Evolutionary conservation across 2,888 invertebrate species (phyloP).

Genomic region (Nemotelus nigrinus): DNA sequence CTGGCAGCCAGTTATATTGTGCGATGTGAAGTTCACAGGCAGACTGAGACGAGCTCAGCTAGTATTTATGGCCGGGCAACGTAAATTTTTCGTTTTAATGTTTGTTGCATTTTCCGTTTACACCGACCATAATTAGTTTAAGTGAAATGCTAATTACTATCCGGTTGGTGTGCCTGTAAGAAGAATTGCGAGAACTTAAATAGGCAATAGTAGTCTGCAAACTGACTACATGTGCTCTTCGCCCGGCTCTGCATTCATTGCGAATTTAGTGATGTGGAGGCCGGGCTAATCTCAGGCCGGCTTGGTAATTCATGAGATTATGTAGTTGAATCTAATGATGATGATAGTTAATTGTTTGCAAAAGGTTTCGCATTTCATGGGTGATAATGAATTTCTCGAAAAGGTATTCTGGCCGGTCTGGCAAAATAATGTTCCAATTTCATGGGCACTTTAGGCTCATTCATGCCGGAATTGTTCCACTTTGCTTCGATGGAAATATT

Average conservation of each 20-base stretch:
- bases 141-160: slow-evolving; percentile 50
- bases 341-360: slow-evolving; percentile 40
- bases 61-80: slow-evolving; percentile 28
- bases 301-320: slow-evolving; percentile 24
- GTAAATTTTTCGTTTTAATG: slow-evolving; percentile 43
- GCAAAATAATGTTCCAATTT: too few species aligned
- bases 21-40: neutral
- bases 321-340: slow-evolving; percentile 40
- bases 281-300: slow-evolving; percentile 13
- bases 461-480: too few species aligned
- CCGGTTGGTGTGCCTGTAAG: slow-evolving; percentile 43
- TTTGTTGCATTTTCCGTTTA: slow-evolving; percentile 37
- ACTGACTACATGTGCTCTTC: slow-evolving; percentile 10
- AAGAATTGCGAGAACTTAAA: slow-evolving; percentile 49
- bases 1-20: neutral
- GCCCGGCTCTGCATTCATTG: neutral
- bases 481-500: too few species aligned
- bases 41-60: slow-evolving; percentile 4
- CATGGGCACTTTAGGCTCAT: too few species aligned
- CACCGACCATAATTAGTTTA: slow-evolving; percentile 48
- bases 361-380: slow-evolving; percentile 18
- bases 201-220: slow-evolving; percentile 46
- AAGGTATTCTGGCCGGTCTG: neutral
- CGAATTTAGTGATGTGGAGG: slow-evolving; percentile 15
- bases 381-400: slow-evolving; percentile 8